These are phyloP conservation scores for Anhinga anhinga DNA, from an alignment of 2,113 vertebrate genomes.

Conservation along the genomic window DNA sequence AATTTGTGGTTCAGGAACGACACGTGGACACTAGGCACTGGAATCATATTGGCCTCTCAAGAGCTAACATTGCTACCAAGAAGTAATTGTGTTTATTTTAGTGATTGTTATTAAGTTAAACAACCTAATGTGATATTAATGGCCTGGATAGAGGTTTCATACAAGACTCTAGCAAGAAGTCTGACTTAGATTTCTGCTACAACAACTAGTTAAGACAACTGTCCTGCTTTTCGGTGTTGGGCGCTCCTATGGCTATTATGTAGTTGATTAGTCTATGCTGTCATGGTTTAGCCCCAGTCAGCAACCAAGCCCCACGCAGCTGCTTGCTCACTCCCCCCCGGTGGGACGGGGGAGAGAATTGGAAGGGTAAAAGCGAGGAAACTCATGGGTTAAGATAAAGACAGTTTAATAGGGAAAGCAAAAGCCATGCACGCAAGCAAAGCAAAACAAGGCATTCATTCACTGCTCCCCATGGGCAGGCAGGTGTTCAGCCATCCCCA, in stretches of 20 bases:
- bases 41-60: not conserved
- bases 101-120: not conserved
- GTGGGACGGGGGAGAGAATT: no score
- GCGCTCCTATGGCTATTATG: not conserved
- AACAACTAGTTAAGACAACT: no score
- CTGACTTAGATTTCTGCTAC: not conserved
- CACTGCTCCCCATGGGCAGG: no score
- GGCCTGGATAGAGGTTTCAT: not conserved
- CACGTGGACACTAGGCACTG: fast-evolving
- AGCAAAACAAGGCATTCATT: no score
- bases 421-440: no score
- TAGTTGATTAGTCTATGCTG: not conserved
- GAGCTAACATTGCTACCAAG: not conserved
- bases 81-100: not conserved
- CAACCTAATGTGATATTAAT: not conserved
- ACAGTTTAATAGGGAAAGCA: no score
- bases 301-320: no score
- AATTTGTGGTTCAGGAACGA: not conserved
- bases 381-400: no score
- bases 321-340: no score
- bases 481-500: no score
- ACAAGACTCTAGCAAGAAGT: not conserved
- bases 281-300: no score
- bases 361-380: no score
- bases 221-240: not conserved